Evolutionary conservation across 2,113 vertebrate genomes (phyloP).

Genomic region (Burhinus oedicnemus): DNA sequence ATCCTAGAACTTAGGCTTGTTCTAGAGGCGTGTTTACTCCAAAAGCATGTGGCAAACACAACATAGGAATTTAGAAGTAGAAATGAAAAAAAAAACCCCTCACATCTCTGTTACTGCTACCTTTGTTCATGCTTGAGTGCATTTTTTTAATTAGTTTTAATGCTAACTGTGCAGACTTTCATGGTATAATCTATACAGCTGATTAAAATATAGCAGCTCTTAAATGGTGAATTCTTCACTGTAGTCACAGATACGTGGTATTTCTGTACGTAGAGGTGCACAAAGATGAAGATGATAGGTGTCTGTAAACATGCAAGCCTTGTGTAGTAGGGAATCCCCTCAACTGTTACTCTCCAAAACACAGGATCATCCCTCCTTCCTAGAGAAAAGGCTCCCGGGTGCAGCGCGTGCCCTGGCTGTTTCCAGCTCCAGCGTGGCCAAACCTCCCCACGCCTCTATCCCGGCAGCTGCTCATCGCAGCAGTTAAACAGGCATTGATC

Average conservation of each 20-base stretch:
- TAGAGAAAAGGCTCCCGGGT: accelerated
- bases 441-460: not conserved
- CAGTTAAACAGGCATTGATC: not conserved
- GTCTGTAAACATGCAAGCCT: no score
- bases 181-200: not conserved
- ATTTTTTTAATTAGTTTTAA: not conserved
- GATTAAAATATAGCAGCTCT: not conserved
- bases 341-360: not conserved
- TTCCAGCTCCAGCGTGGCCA: not conserved
- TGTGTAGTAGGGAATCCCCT: not conserved
- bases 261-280: not conserved
- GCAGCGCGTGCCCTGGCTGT: accelerated
- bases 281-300: not conserved
- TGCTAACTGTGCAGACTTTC: not conserved
- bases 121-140: not conserved
- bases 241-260: accelerated
- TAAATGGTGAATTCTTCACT: not conserved
- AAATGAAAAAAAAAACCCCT: not conserved
- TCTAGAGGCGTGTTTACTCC: not conserved
- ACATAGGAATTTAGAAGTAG: accelerated
- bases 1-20: not conserved
- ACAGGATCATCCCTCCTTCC: not conserved
- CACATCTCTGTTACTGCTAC: not conserved
- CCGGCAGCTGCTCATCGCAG: not conserved
- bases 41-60: not conserved